Percentiles rank a stretch among this genome's conserved stretches.
Conservation (phyloP, 2,797 vertebrate species). For the Apogon hyalosoma region DNA sequence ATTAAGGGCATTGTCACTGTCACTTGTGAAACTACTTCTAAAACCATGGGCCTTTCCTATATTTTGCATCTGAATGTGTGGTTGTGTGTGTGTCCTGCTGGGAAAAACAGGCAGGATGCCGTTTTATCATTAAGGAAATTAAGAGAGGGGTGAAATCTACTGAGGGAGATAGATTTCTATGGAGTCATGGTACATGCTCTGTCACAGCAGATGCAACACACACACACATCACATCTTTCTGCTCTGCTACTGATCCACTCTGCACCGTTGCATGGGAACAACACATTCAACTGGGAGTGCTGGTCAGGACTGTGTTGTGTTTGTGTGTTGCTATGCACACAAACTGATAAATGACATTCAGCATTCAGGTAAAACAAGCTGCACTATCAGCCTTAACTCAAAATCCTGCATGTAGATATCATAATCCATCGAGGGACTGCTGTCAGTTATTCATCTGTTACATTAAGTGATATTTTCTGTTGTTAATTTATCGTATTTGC, state of each 20-base stretch:
- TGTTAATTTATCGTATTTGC: too few species aligned
- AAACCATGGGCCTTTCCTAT: too few species aligned
- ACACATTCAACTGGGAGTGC: slow-evolving; percentile 24
- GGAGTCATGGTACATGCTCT: slow-evolving; percentile 78
- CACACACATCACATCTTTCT: slow-evolving; percentile 65
- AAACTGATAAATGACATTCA: too few species aligned
- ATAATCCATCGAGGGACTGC: too few species aligned
- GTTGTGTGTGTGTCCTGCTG: slow-evolving; percentile 12
- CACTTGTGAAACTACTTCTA: too few species aligned
- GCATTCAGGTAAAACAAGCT: too few species aligned
- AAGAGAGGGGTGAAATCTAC: slow-evolving; percentile 80
- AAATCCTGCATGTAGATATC: too few species aligned
- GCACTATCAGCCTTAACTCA: too few species aligned
- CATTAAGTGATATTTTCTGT: too few species aligned
- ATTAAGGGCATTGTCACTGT: too few species aligned
- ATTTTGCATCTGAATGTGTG: neutral
- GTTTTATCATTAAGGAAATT: slow-evolving; percentile 80
- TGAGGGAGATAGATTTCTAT: slow-evolving; percentile 72
- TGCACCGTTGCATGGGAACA: slow-evolving; percentile 44
- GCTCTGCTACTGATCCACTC: slow-evolving; percentile 64
- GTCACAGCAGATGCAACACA: slow-evolving; percentile 58
- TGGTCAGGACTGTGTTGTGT: slow-evolving; percentile 23
- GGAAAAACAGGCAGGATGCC: slow-evolving; percentile 41
- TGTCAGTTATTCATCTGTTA: too few species aligned
- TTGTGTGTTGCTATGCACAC: neutral